Evolutionary conservation across 2,888 invertebrate genomes (phyloP).

Genomic region (Oscheius sp.): DNA sequence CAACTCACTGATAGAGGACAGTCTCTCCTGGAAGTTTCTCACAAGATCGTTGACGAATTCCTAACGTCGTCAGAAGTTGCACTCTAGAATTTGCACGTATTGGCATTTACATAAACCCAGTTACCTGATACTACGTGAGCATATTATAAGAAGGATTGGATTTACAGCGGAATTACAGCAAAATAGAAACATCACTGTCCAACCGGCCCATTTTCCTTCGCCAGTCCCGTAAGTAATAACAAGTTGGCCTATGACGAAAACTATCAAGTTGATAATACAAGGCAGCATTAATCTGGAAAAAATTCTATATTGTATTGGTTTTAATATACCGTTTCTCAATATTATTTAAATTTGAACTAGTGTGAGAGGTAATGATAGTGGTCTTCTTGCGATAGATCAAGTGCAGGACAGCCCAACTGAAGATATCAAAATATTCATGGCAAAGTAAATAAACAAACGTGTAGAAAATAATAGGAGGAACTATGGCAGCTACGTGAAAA

Average conservation of each 20-base stretch:
- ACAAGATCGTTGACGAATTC: slow-evolving; percentile 1
- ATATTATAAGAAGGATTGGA: slow-evolving; percentile 66
- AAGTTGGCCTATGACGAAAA: slow-evolving; percentile 69
- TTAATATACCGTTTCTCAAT: slow-evolving; percentile 39
- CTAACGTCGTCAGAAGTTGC: slow-evolving; percentile 18
- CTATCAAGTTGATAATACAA: slow-evolving; percentile 67
- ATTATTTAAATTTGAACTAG: slow-evolving; percentile 35
- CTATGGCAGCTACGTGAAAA: slow-evolving; percentile 66
- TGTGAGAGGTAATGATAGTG: slow-evolving; percentile 13
- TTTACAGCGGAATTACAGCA: slow-evolving; percentile 68
- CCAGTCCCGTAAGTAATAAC: slow-evolving; percentile 71
- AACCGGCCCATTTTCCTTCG: slow-evolving; percentile 72
- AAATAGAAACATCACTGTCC: slow-evolving; percentile 65
- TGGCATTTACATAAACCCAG: background rate
- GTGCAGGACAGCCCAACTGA: slow-evolving; percentile 19
- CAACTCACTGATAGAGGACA: slow-evolving; percentile 30
- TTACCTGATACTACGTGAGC: slow-evolving; percentile 66
- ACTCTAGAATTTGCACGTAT: slow-evolving; percentile 7
- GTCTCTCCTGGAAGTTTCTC: slow-evolving; percentile 19
- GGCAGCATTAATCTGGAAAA: slow-evolving; percentile 62
- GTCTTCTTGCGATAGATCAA: slow-evolving; percentile 24
- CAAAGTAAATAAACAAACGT: slow-evolving; percentile 45
- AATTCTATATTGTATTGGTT: too few species aligned
- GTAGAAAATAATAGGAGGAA: slow-evolving; percentile 68
- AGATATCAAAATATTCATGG: background rate